Evolutionary conservation across 1,140 invertebrate species (phyloP).

Genomic region (Episyrphus balteatus): DNA sequence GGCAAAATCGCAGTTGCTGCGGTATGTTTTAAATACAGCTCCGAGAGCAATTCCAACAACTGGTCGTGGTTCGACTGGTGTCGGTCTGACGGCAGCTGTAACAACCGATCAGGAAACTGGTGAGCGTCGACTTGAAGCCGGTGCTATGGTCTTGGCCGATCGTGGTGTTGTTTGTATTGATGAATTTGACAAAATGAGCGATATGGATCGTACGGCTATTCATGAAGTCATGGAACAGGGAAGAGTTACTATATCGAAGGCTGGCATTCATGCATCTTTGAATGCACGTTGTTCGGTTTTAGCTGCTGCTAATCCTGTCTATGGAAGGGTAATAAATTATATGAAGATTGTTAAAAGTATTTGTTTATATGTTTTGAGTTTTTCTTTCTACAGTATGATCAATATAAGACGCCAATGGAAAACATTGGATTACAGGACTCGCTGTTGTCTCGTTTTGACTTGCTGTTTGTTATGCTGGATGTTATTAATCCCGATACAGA

Average conservation of each 20-base stretch:
- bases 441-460: conserved; percentile 94
- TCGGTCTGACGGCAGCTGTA: conserved; percentile 97
- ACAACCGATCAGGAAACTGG: conserved; percentile 92
- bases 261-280: conserved; percentile 94
- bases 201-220: conserved; percentile 96
- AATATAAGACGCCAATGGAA: conserved; percentile 99
- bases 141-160: conserved; percentile 99
- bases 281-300: conserved; percentile 97
- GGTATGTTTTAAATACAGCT: conserved; percentile 90
- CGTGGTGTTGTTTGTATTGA: conserved; percentile 98
- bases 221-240: conserved; percentile 98
- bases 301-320: conserved; percentile 99
- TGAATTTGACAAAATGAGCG: conserved; percentile 99
- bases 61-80: conserved; percentile 89
- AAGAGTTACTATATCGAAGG: conserved; percentile 95
- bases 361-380: not conserved
- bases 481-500: conserved; percentile 83
- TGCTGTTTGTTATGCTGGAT: conserved; percentile 95
- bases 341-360: not conserved
- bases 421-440: conserved; percentile 99
- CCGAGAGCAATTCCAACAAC: conserved; percentile 94
- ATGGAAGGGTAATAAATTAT: conserved; percentile 65
- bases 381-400: conserved; percentile 70
- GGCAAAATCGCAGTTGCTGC: conserved; percentile 93
- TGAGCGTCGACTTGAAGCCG: conserved; percentile 83